A percentile compares a stretch with the other conserved stretches of the same genome.
These are phyloP conservation scores for Drosophila putrida DNA, from an alignment of 2,888 invertebrate genomes.

Conservation along the genomic window DNA sequence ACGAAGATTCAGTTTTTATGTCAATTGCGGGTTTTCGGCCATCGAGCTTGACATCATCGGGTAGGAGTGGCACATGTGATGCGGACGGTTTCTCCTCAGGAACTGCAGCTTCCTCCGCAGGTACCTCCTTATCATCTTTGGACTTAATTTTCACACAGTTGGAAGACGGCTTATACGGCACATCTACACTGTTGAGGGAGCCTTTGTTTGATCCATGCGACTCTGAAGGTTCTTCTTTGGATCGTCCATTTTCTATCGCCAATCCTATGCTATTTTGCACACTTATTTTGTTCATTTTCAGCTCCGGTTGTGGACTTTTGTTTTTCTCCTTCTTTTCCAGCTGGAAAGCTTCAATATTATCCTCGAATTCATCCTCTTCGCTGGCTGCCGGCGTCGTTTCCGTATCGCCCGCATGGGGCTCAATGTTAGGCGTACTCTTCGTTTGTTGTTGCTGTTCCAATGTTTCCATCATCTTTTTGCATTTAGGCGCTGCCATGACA, in stretches of 20 bases:
- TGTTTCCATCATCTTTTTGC: slow-evolving; percentile 81
- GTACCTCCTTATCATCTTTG: background rate
- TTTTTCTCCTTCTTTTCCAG: slow-evolving; percentile 50
- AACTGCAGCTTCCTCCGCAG: background rate
- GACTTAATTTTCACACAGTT: slow-evolving; percentile 10
- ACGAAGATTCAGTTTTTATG: slow-evolving; percentile 8
- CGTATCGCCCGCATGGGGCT: slow-evolving; percentile 45
- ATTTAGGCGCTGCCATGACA: slow-evolving; percentile 65
- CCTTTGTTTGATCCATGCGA: background rate
- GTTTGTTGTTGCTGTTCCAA: slow-evolving; percentile 70
- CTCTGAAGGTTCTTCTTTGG: background rate
- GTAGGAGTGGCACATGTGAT: background rate
- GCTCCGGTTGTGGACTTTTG: slow-evolving; percentile 6
- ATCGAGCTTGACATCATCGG: background rate
- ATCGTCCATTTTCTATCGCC: slow-evolving; percentile 40
- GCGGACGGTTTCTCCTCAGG: slow-evolving; percentile 28
- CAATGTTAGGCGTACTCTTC: slow-evolving; percentile 59
- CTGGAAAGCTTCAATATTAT: slow-evolving; percentile 41
- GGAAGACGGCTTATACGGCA: background rate
- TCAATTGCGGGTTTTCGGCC: slow-evolving; percentile 4
- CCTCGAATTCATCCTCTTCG: slow-evolving; percentile 61
- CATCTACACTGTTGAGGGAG: slow-evolving; percentile 1
- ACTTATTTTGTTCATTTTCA: slow-evolving; percentile 9
- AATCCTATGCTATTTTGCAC: background rate
- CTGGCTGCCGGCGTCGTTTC: slow-evolving; percentile 41